Evolutionary conservation across 2,113 vertebrate genomes (phyloP).

Genomic region (Austrofundulus limnaeus): DNA sequence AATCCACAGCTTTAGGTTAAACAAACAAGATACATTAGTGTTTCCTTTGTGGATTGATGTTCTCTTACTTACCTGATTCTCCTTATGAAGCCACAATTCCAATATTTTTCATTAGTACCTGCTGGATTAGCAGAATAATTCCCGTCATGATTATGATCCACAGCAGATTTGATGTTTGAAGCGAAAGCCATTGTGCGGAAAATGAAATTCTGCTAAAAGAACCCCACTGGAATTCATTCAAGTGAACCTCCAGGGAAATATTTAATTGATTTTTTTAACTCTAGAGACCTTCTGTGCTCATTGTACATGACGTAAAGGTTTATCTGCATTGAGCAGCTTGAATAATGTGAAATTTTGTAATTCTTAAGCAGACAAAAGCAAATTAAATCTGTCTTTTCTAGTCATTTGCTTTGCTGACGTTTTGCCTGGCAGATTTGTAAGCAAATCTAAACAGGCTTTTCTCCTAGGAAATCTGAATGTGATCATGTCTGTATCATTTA

Average conservation of each 20-base stretch:
- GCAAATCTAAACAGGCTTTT: too few relatives aligned
- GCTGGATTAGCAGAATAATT: constrained; percentile 30
- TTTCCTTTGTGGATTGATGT: too few relatives aligned
- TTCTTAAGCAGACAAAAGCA: not conserved
- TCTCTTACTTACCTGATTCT: too few relatives aligned
- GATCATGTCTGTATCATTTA: too few relatives aligned
- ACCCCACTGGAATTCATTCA: constrained; percentile 3
- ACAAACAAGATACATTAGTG: not conserved
- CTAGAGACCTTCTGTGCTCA: constrained; percentile 4
- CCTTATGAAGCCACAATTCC: too few relatives aligned
- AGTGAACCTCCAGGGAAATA: not conserved
- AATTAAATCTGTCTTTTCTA: constrained; percentile 3
- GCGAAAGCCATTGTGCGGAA: constrained; percentile 32
- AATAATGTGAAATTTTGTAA: not conserved
- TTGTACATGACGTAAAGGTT: not conserved
- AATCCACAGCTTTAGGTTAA: not conserved
- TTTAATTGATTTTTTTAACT: constrained; percentile 25
- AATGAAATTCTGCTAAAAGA: constrained; percentile 35
- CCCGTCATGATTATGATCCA: constrained; percentile 37
- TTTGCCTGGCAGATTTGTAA: too few relatives aligned
- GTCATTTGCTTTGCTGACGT: too few relatives aligned
- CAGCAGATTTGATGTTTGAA: constrained; percentile 43
- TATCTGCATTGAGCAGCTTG: constrained; percentile 1
- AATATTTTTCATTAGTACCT: too few relatives aligned
- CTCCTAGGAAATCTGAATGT: too few relatives aligned